Evolutionary conservation across 1,140 invertebrate genomes (phyloP).

Genomic region (Drosophila tropicalis): DNA sequence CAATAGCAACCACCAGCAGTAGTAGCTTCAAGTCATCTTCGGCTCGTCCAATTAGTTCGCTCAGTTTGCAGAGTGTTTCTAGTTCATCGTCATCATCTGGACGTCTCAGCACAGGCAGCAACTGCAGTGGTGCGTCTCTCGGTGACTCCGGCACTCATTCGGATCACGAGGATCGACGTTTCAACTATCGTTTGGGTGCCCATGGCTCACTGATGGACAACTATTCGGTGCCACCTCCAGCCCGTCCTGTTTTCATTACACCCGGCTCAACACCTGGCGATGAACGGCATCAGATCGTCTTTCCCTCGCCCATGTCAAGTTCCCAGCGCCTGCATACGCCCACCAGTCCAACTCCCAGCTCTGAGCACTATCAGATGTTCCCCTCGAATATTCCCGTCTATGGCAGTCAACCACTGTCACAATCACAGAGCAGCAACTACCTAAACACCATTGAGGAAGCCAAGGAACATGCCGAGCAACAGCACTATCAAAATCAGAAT

Average conservation of each 20-base stretch:
- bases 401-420: conserved; percentile 58
- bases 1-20: conserved; percentile 78
- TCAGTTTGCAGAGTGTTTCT: conserved; percentile 89
- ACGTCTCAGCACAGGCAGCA: conserved; percentile 89
- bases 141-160: conserved; percentile 93
- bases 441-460: conserved; percentile 80
- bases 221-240: conserved; percentile 85
- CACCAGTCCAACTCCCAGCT: conserved; percentile 70
- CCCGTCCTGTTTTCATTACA: conserved; percentile 83
- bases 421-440: conserved; percentile 69
- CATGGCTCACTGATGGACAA: conserved; percentile 84
- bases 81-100: conserved; percentile 90
- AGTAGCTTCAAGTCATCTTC: conserved; percentile 82
- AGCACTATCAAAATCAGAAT: conserved; percentile 71
- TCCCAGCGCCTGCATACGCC: conserved; percentile 71
- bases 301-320: conserved; percentile 75
- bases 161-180: conserved; percentile 90
- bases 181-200: conserved; percentile 84
- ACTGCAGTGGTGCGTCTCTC: conserved; percentile 89
- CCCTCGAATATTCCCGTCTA: conserved; percentile 83
- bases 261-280: conserved; percentile 78
- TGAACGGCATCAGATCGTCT: conserved; percentile 75
- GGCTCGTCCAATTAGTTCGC: conserved; percentile 87
- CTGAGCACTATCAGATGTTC: conserved; percentile 81
- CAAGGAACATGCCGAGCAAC: conserved; percentile 68